Percentiles rank a stretch among this genome's conserved stretches.
Evolutionary conservation across 2,888 invertebrate species (phyloP).

Genomic region (Plutella xylostella): DNA sequence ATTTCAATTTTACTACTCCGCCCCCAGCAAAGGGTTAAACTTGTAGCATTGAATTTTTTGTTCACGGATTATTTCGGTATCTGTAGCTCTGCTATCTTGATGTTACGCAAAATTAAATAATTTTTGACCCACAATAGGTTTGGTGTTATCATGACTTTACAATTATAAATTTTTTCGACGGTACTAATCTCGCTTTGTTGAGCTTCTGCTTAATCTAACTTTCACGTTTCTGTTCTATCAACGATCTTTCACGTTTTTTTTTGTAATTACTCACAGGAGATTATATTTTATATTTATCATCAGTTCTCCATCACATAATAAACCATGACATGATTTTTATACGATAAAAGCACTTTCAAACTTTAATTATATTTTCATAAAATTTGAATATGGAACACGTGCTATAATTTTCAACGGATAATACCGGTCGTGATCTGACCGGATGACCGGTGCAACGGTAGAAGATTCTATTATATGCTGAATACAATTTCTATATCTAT

Average conservation of each 20-base stretch:
- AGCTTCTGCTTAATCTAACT: no score
- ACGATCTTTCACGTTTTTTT: no score
- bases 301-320: no score
- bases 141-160: slow-evolving; percentile 28
- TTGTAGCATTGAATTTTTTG: slow-evolving; percentile 37
- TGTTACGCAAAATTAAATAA: slow-evolving; percentile 62
- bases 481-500: no score
- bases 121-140: slow-evolving; percentile 36
- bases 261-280: no score
- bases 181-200: slow-evolving; percentile 21
- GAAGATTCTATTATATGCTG: slow-evolving; percentile 9
- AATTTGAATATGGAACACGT: slow-evolving; percentile 7
- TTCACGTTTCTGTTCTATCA: no score
- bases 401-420: slow-evolving; percentile 22
- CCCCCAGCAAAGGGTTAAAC: slow-evolving; percentile 57
- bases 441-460: slow-evolving; percentile 41
- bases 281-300: no score
- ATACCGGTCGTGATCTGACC: slow-evolving; percentile 21
- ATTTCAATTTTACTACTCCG: slow-evolving; percentile 65
- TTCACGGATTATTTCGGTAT: slow-evolving; percentile 38
- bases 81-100: slow-evolving; percentile 39
- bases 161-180: slow-evolving; percentile 28
- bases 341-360: no score
- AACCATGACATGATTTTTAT: no score
- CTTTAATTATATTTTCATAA: no score